Percentiles rank a stretch among this genome's conserved stretches.
Evolutionary conservation across 37 sponge, comb jelly and placozoan genomes (phyloP).

Genomic region (Amphimedon queenslandica): DNA sequence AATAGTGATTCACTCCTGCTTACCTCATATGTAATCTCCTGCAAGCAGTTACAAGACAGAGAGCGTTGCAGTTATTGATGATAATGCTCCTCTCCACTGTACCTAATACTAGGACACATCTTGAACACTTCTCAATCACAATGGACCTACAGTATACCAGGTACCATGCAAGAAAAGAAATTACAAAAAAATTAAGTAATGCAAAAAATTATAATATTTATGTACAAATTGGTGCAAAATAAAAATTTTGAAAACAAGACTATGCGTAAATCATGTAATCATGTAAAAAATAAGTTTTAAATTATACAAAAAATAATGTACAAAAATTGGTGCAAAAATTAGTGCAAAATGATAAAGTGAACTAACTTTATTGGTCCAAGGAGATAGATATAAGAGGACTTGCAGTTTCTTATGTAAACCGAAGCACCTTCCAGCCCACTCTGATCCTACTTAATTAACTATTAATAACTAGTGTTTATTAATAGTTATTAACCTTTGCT

Average conservation of each 20-base stretch:
- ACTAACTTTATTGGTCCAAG: conserved; percentile 63
- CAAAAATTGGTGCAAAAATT: no score
- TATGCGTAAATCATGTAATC: no score
- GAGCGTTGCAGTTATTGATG: conserved; percentile 49
- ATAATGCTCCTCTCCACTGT: conserved; percentile 51
- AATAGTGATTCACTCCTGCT: no score
- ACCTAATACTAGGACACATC: conserved; percentile 69
- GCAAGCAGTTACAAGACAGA: conserved; percentile 61
- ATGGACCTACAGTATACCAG: conserved; percentile 12
- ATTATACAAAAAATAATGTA: no score
- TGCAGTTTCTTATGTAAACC: conserved; percentile 66
- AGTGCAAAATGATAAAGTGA: no score
- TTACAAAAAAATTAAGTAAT: no score
- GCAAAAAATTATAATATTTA: no score
- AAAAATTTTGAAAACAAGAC: no score
- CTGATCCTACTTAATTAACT: conserved; percentile 8
- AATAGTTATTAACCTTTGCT: conserved; percentile 15
- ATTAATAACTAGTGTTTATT: background rate
- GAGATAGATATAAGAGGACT: conserved; percentile 52
- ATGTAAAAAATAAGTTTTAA: no score
- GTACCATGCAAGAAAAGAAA: no score
- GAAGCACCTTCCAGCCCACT: conserved; percentile 11
- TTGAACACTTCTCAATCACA: conserved; percentile 67
- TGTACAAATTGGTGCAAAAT: no score
- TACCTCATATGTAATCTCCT: conserved; percentile 68